Conservation (phyloP, 2,797 vertebrate genomes). For the Phyllotis vaccarum region DNA sequence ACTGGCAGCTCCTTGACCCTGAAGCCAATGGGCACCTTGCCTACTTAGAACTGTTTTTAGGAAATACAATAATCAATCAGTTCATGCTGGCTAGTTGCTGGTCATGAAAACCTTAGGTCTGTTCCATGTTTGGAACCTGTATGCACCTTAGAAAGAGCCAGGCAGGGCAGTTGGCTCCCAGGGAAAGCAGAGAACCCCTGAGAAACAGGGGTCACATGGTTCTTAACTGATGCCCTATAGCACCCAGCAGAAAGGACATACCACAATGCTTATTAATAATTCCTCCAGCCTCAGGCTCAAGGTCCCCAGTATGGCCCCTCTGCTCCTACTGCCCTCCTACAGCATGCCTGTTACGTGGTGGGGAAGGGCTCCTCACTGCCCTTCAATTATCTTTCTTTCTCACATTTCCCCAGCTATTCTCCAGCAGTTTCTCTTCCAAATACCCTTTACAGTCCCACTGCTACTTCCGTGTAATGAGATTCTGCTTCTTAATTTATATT, state of each 20-base stretch:
- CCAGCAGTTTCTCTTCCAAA: background rate
- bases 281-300: background rate
- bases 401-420: background rate
- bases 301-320: background rate
- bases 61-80: background rate
- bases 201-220: background rate
- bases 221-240: background rate
- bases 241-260: background rate
- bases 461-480: background rate
- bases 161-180: background rate
- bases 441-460: background rate
- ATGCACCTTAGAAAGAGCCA: background rate
- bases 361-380: background rate
- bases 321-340: background rate
- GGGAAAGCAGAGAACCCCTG: rapidly evolving
- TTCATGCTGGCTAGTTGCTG: background rate
- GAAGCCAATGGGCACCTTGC: background rate
- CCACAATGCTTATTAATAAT: background rate
- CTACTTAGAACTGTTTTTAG: background rate
- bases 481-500: background rate
- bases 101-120: background rate
- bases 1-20: background rate
- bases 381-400: background rate
- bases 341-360: rapidly evolving
- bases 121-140: background rate